Conservation (phyloP, 2,113 vertebrate genomes). For the Barbus barbus region DNA sequence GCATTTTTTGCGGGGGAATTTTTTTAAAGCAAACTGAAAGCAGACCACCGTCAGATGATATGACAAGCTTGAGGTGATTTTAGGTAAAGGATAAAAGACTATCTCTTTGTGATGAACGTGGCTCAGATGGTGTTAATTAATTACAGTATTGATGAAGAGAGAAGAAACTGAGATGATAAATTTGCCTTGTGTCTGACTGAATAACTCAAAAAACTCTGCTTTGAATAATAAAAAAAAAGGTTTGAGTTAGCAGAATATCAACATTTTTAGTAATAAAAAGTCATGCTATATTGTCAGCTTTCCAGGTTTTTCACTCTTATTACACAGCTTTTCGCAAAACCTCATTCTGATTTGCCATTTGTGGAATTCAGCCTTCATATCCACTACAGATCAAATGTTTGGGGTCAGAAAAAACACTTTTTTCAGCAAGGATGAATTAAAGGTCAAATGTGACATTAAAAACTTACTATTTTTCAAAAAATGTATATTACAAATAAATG, state of each 20-base stretch:
- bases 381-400: neutral
- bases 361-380: neutral
- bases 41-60: conserved; percentile 53
- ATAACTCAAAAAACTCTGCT: neutral
- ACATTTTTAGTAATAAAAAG: too few relatives aligned
- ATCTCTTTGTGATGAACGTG: conserved; percentile 56
- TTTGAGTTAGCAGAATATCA: too few relatives aligned
- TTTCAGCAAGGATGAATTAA: neutral
- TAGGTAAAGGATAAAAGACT: conserved; percentile 70
- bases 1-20: conserved; percentile 65
- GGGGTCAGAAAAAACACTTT: neutral
- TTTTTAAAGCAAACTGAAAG: conserved; percentile 63
- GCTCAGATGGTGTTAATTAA: conserved; percentile 13
- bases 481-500: neutral
- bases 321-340: too few relatives aligned
- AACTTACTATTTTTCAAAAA: neutral
- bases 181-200: neutral
- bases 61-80: conserved; percentile 61
- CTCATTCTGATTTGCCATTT: neutral
- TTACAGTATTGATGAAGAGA: conserved; percentile 41
- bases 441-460: neutral
- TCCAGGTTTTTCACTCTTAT: too few relatives aligned
- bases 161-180: conserved; percentile 37
- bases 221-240: neutral
- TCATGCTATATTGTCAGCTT: too few relatives aligned